These are phyloP conservation scores for Puffinus mauretanicus DNA, from an alignment of 2,113 vertebrate species.

Conservation along the genomic window DNA sequence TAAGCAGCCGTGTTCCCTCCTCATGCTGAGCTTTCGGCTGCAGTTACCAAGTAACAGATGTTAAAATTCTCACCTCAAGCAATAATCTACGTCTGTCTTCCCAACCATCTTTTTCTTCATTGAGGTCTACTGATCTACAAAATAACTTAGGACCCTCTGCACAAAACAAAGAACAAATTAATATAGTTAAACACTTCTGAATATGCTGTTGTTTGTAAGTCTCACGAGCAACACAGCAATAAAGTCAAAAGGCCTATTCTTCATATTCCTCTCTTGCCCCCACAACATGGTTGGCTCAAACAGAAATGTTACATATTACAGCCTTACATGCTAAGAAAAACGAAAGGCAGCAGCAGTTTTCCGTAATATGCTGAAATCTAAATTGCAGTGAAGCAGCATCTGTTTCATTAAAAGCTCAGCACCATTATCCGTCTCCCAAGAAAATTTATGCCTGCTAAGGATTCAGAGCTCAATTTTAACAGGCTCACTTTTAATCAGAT, in stretches of 20 bases:
- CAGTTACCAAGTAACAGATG: background rate
- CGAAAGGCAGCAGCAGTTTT: background rate
- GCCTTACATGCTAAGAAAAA: background rate
- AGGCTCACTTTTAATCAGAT: background rate
- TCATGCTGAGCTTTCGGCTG: background rate
- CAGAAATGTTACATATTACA: background rate
- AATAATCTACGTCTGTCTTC: constrained; percentile 76
- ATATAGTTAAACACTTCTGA: background rate
- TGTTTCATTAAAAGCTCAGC: background rate
- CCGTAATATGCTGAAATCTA: background rate
- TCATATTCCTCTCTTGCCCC: background rate
- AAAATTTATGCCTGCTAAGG: background rate
- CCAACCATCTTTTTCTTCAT: constrained; percentile 81
- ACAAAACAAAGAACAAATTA: background rate
- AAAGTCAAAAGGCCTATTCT: background rate
- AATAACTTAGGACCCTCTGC: constrained; percentile 82
- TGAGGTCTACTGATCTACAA: constrained; percentile 71
- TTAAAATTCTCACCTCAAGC: constrained; percentile 66
- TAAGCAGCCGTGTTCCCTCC: background rate
- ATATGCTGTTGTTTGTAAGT: background rate
- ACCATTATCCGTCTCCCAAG: background rate
- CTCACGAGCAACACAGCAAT: background rate
- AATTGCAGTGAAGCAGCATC: background rate
- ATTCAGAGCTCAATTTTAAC: background rate
- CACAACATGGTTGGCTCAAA: background rate